A percentile compares a stretch with the other conserved stretches of the same genome.
These are phyloP conservation scores for Silurus glanis DNA, from an alignment of 2,113 vertebrate genomes.

Conservation along the genomic window DNA sequence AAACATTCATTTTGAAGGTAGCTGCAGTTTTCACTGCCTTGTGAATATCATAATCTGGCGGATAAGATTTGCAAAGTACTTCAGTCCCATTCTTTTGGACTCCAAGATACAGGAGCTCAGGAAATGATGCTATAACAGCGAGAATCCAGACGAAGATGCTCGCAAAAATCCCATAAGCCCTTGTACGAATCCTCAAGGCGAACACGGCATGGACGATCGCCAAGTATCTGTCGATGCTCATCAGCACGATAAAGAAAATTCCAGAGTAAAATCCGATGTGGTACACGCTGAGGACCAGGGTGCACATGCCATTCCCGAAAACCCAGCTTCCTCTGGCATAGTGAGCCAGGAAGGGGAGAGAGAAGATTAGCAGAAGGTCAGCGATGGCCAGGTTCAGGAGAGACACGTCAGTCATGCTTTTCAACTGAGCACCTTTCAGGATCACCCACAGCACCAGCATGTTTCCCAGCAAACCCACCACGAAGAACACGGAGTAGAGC, in stretches of 20 bases:
- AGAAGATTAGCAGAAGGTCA: constrained; percentile 79
- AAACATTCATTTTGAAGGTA: constrained; percentile 68
- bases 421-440: constrained; percentile 70
- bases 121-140: constrained; percentile 72
- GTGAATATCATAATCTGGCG: rapidly evolving
- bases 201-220: constrained; percentile 86
- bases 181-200: constrained; percentile 75
- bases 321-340: constrained; percentile 72
- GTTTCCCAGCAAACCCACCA: constrained; percentile 81
- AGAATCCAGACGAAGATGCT: constrained; percentile 73
- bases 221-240: constrained; percentile 88
- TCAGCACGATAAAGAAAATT: constrained; percentile 85
- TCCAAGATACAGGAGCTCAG: constrained; percentile 67
- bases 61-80: not conserved
- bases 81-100: rapidly evolving
- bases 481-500: constrained; percentile 78
- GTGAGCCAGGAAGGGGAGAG: constrained; percentile 83
- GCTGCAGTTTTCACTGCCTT: constrained; percentile 18
- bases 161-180: constrained; percentile 69
- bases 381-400: constrained; percentile 85
- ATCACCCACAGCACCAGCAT: constrained; percentile 80
- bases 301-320: constrained; percentile 77
- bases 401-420: constrained; percentile 87
- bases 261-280: constrained; percentile 80
- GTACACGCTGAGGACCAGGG: constrained; percentile 75